Evolutionary conservation across 2,113 vertebrate genomes (phyloP).

Genomic region (Morone chrysops): DNA sequence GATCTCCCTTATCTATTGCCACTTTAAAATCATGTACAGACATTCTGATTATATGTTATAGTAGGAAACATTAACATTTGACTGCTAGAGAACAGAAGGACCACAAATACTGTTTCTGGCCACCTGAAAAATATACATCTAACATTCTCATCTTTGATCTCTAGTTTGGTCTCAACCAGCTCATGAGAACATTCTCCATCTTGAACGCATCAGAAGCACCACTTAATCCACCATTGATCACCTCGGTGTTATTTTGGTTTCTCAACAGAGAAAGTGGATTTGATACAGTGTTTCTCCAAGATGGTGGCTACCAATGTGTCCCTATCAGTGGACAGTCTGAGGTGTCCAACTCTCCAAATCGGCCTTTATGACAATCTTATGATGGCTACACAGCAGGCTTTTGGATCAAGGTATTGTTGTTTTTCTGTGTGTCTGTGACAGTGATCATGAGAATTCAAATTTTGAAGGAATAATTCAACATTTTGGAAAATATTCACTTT

Average conservation of each 20-base stretch:
- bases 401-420: conserved; percentile 83
- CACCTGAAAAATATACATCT: no score
- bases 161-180: no score
- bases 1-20: background rate
- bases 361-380: conserved; percentile 84
- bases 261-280: conserved; percentile 83
- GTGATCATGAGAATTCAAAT: background rate
- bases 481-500: background rate
- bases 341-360: conserved; percentile 80
- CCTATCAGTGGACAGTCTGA: conserved; percentile 64
- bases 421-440: background rate
- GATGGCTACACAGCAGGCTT: conserved; percentile 77
- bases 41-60: no score
- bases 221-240: background rate
- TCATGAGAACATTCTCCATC: no score
- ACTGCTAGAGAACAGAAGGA: no score
- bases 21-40: no score
- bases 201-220: no score
- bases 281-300: conserved; percentile 80
- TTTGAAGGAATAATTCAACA: background rate
- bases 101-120: no score
- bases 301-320: conserved; percentile 75
- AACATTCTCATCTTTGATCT: no score
- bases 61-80: no score
- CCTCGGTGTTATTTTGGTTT: conserved; percentile 3